Evolutionary conservation across 35 echinoderm and acorn worm species (phyloP).

Genomic region (Amphiura filiformis): DNA sequence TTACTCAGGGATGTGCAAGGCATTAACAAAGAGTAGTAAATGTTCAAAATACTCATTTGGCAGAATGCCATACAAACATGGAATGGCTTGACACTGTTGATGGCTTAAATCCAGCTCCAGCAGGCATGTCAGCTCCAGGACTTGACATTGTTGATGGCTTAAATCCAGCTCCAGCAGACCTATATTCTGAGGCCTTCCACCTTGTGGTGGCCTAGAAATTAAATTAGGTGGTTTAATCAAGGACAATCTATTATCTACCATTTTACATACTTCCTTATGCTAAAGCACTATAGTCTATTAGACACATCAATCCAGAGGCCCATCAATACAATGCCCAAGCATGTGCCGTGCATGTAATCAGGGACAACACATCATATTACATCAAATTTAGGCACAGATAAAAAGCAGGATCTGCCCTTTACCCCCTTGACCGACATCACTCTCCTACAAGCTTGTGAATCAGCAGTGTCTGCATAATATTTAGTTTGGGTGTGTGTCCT

Average conservation of each 20-base stretch:
- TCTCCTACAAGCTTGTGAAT: too few species aligned
- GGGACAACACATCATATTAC: neutral
- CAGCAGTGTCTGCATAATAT: neutral
- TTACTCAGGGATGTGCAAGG: neutral
- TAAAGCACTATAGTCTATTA: neutral
- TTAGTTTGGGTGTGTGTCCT: slow-evolving; percentile 8
- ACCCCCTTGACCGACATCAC: neutral
- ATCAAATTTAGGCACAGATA: slow-evolving; percentile 10
- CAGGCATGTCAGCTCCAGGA: too few species aligned
- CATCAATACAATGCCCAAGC: neutral
- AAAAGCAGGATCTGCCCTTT: neutral
- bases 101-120: too few species aligned
- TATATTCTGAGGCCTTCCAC: slow-evolving; percentile 35
- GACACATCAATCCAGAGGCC: neutral
- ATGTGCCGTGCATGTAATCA: slow-evolving; percentile 16
- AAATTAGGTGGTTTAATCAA: neutral
- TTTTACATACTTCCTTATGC: neutral
- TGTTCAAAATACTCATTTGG: slow-evolving; percentile 19
- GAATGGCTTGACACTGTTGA: too few species aligned
- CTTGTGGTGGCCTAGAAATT: neutral
- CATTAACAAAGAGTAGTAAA: slow-evolving; percentile 2
- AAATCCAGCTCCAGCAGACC: too few species aligned
- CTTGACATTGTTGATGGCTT: too few species aligned
- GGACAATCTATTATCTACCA: neutral
- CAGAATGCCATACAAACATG: neutral